Base-by-base conservation (phyloP, 1,140 invertebrate species). In the Ridgeia piscesae region DNA sequence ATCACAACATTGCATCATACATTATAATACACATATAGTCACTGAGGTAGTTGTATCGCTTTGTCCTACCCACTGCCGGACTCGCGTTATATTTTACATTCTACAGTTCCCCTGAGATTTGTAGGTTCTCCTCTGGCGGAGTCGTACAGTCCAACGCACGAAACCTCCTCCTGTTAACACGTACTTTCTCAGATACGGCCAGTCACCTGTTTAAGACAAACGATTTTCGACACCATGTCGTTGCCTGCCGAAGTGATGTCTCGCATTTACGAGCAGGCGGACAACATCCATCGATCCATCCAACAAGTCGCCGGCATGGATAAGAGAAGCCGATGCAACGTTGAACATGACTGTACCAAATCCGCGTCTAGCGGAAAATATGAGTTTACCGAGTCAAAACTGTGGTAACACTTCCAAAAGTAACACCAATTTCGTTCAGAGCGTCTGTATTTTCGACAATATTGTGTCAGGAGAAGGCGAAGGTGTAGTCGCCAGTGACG, bases 1-100 rank as follows among this genome's bases (percentile, higher is more conserved):
- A 77, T 77, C 58, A 77, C 58, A 77, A 77, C 58, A 77, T 77
- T 77, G 58, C 58, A 77, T 77, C 58, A 77, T 77, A 77, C 58
- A 77, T 77, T 77, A 21, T 77, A 77, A 77, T 77, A 77, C 58
- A 77, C 27, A 77, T 77, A 77, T 31, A 42, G 58, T 77, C 58
- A 77, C 17, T 77, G 58, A 77, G 58, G 58, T 77, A 77, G 58
- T 77, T 77, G 58, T 77, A 77, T 77, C 58, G 58, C 58, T 77
- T 77, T 77, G 58, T 77, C 58, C 58, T 77, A 77, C 58, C 58
- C 58, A 77, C 27, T 77, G 17, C 58, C 58, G 58, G 58, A 77
- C 58, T 77, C 58, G 58, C 58, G 58, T 77, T 77, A 77, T 77
- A 77, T 8, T 77, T 77, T 77, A 77, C 58, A 77, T 77, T 77